Percentiles rank a stretch among this genome's conserved stretches.
Conservation (phyloP, 2,797 vertebrate species). For the Platyrinchus mystaceus region DNA sequence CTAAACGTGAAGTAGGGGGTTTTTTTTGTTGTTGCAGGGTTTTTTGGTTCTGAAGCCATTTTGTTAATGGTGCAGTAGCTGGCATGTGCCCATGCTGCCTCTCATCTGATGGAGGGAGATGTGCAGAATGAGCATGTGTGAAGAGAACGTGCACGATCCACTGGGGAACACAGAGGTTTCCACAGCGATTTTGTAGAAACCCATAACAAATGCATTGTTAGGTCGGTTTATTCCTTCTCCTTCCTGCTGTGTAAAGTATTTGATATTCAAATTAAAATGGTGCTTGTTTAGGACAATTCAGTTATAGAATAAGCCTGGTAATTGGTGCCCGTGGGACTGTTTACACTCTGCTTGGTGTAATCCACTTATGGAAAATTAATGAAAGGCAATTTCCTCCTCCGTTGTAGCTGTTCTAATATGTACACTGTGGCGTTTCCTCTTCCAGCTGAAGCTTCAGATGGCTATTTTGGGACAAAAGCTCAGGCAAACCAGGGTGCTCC, state of each 20-base stretch:
- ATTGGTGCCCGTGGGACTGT: slow-evolving; percentile 69
- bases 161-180: slow-evolving; percentile 10
- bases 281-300: slow-evolving; percentile 66
- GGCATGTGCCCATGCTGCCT: neutral
- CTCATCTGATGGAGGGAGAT: neutral
- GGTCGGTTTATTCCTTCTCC: slow-evolving; percentile 21
- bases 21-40: neutral
- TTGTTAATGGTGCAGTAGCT: neutral
- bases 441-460: slow-evolving; percentile 24
- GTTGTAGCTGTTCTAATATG: slow-evolving; percentile 36
- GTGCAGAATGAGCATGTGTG: neutral
- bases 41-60: neutral
- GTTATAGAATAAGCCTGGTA: slow-evolving; percentile 62
- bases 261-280: slow-evolving; percentile 68
- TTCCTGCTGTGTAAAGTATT: slow-evolving; percentile 59
- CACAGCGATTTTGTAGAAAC: slow-evolving; percentile 21
- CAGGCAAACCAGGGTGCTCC: neutral
- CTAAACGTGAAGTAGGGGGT: fast-evolving
- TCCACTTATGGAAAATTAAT: slow-evolving; percentile 71
- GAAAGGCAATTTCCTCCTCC: slow-evolving; percentile 52
- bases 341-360: slow-evolving; percentile 69
- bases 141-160: neutral
- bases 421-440: neutral
- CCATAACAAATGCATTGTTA: slow-evolving; percentile 55
- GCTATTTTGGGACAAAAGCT: neutral